phyloP scores from a whole-genome alignment of 37 sponge, comb jelly and placozoan species.

The Cladorhizidae sp. region DNA sequence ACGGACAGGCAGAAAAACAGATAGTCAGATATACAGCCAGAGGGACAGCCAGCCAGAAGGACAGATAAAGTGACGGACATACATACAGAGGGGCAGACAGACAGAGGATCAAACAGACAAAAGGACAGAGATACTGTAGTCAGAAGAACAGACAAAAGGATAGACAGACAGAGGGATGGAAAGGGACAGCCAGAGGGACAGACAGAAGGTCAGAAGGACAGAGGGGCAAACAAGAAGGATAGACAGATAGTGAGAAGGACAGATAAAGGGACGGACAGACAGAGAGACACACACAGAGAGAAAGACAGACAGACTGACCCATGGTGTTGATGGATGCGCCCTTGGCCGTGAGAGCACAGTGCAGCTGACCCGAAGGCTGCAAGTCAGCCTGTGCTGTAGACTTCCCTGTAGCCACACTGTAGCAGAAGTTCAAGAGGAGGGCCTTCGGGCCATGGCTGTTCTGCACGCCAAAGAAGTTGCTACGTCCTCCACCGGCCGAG shows the following conservation, averaged over 20 bases:
- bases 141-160: background rate
- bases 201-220: background rate
- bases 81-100: no score
- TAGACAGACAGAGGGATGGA: background rate
- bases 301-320: conserved; percentile 34
- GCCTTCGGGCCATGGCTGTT: conserved; percentile 30
- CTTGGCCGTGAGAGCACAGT: conserved; percentile 56
- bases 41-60: no score
- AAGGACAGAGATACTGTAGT: background rate
- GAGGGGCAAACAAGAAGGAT: background rate
- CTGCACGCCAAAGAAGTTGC: conserved; percentile 45
- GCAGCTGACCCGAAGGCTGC: conserved; percentile 29
- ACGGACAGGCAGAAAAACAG: no score
- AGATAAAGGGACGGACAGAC: background rate
- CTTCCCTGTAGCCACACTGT: conserved; percentile 41
- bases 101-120: background rate
- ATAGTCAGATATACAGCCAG: no score
- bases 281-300: background rate
- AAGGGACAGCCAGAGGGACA: background rate
- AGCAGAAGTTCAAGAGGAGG: conserved; percentile 47
- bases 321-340: conserved; percentile 38
- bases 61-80: no score
- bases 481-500: conserved; percentile 41
- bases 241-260: background rate
- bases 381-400: conserved; percentile 53